phyloP scores from a whole-genome alignment of 2,888 invertebrate species.

The Cistogaster globosa region DNA sequence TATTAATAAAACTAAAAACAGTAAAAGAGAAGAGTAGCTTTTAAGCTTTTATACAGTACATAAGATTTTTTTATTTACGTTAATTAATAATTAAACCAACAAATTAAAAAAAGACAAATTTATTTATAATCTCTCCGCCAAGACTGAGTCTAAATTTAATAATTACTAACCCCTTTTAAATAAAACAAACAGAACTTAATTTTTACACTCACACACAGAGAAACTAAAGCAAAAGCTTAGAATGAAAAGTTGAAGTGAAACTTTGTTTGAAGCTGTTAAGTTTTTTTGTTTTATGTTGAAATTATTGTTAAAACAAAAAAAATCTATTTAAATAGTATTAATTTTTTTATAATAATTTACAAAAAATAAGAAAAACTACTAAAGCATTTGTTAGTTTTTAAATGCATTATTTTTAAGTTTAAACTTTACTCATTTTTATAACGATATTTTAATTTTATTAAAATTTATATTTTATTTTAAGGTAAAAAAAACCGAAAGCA shows the following conservation, averaged over 20 bases:
- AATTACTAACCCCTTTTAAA: constrained; percentile 62
- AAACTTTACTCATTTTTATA: constrained; percentile 29
- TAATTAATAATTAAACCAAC: constrained; percentile 29
- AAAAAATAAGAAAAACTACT: constrained; percentile 54
- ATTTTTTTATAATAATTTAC: constrained; percentile 29
- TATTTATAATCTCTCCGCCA: constrained; percentile 81
- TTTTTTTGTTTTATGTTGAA: constrained; percentile 18
- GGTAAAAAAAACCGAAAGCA: constrained; percentile 39
- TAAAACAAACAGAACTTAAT: constrained; percentile 37
- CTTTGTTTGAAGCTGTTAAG: constrained; percentile 26
- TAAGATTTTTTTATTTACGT: constrained; percentile 32
- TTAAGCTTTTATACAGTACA: constrained; percentile 41
- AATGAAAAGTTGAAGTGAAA: background rate
- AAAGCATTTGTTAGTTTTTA: constrained; percentile 70
- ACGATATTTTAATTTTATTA: constrained; percentile 47
- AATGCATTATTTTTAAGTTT: constrained; percentile 47
- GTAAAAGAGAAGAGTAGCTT: constrained; percentile 69
- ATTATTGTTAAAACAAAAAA: constrained; percentile 14
- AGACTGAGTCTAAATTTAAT: constrained; percentile 82
- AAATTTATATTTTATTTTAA: constrained; percentile 3
- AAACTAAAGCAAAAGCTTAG: constrained; percentile 24
- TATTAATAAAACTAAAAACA: constrained; percentile 25
- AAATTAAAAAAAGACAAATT: constrained; percentile 64
- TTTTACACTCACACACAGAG: background rate
- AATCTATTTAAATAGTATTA: constrained; percentile 65